phyloP scores from a whole-genome alignment of 2,797 vertebrate species.

The Eurystomus glaucurus region DNA sequence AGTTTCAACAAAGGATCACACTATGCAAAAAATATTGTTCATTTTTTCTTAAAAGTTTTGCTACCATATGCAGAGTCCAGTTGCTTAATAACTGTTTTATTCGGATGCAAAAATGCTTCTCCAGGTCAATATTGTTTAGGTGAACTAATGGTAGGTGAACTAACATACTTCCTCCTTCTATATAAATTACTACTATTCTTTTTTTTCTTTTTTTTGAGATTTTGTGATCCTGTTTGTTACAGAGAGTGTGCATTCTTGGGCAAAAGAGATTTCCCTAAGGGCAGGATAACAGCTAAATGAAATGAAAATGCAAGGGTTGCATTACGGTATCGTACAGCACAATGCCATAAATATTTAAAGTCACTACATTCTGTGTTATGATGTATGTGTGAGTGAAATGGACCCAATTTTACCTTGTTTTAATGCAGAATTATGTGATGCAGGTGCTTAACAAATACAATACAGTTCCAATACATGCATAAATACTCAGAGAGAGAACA shows the following conservation, averaged over 20 bases:
- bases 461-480: not conserved
- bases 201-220: not conserved
- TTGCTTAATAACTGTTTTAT: not conserved
- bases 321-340: not conserved
- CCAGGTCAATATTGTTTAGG: not conserved
- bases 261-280: slow-evolving; percentile 58
- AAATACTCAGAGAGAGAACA: not conserved
- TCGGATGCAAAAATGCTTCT: not conserved
- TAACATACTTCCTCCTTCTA: not conserved
- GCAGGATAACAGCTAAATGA: slow-evolving; percentile 33
- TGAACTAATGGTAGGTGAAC: not conserved
- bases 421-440: not conserved
- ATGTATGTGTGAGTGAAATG: not conserved
- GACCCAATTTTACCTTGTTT: not conserved
- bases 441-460: not conserved
- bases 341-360: slow-evolving; percentile 24
- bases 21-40: not conserved
- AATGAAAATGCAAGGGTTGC: slow-evolving; percentile 46
- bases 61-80: not conserved
- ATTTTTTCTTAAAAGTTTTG: not conserved
- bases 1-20: not conserved
- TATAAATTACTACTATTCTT: not conserved
- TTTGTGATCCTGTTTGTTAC: slow-evolving; percentile 28
- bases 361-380: not conserved
- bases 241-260: not conserved